Evolutionary conservation across 2,113 vertebrate genomes (phyloP).

Genomic region (Ancistrus triradiatus): DNA sequence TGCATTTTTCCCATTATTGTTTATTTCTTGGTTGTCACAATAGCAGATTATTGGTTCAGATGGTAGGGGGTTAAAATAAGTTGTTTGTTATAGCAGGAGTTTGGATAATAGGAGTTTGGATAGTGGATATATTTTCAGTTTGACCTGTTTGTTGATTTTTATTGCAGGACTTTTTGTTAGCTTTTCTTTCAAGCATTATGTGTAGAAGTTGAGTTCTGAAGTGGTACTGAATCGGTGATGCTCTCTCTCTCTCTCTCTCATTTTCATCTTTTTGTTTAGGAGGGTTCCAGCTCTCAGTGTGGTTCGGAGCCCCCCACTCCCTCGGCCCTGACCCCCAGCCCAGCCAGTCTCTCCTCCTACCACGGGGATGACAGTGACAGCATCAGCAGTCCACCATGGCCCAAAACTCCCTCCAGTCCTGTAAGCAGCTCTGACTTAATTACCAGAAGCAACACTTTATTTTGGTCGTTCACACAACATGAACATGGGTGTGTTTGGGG

Average conservation of each 20-base stretch:
- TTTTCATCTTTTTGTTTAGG: slow-evolving; percentile 74
- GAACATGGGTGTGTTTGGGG: no score
- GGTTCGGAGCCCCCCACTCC: slow-evolving; percentile 86
- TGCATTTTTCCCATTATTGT: no score
- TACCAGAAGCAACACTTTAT: not conserved
- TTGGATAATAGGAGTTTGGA: no score
- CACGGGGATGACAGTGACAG: slow-evolving; percentile 90
- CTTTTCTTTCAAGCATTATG: not conserved
- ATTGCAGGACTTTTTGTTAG: no score
- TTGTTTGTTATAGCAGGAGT: no score
- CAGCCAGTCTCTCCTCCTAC: slow-evolving; percentile 90
- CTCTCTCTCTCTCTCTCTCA: slow-evolving; percentile 43
- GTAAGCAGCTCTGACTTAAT: slow-evolving; percentile 54
- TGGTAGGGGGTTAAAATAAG: no score
- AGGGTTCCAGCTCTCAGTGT: slow-evolving; percentile 88
- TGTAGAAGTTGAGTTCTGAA: no score
- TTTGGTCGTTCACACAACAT: not conserved
- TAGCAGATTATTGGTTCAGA: no score
- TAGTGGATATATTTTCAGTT: no score
- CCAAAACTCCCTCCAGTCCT: slow-evolving; percentile 90
- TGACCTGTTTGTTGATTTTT: no score
- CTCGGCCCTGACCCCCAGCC: slow-evolving; percentile 91
- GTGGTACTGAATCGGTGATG: not conserved
- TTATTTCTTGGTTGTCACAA: no score
- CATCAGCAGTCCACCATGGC: slow-evolving; percentile 92